Evolutionary conservation across 2,888 invertebrate genomes (phyloP), one percentile per base, ranked within the genome.

Genomic region (Drosophila helvetica): DNA sequence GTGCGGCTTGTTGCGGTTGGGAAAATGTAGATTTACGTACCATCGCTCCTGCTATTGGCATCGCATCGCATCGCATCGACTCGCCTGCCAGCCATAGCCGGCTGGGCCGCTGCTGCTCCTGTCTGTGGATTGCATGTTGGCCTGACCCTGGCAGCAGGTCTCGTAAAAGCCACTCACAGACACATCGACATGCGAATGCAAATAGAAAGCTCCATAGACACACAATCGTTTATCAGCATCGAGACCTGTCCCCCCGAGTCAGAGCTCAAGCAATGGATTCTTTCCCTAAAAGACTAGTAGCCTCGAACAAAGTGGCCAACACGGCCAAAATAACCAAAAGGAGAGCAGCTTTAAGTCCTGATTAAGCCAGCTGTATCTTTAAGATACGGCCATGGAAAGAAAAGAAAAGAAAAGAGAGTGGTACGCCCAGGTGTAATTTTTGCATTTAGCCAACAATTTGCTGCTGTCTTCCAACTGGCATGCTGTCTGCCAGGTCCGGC

Each of bases 391-490:
- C 12, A 48, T 42, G 15, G 3, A 47, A 25, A 19, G 30, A 51
- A 51, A 51, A 22, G 47, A 60, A 50, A 51, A 30, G 58, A 64
- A 60, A 66, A 48, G 67, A 56, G 74, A 77, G 75, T 73, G 62
- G 64, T 73, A 80, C 75, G 74, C 75, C 73, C 69, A 86, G 78
- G 84, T 82, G 77, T 86, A 77, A 77, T 77, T 86, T 84, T 77
- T 84, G 86, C 78, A 85, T 86, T 82, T 82, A 82, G 77, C 74
- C 81, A 78, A 76, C 73, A 80, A 80, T 80, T 86, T 80, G 75
- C 52, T 43, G 47, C 47, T 45, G 58, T 54, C 51, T 42, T 46
- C 18, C 48, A 5, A 17, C 45, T 51, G 53, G 43, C 27, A 45
- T 10, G 22, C 18, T 27, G 53, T 59, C 47, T 43, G 43, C 53